Evolutionary conservation across 2,888 invertebrate species (phyloP).

Genomic region (Stenodema calcarata): DNA sequence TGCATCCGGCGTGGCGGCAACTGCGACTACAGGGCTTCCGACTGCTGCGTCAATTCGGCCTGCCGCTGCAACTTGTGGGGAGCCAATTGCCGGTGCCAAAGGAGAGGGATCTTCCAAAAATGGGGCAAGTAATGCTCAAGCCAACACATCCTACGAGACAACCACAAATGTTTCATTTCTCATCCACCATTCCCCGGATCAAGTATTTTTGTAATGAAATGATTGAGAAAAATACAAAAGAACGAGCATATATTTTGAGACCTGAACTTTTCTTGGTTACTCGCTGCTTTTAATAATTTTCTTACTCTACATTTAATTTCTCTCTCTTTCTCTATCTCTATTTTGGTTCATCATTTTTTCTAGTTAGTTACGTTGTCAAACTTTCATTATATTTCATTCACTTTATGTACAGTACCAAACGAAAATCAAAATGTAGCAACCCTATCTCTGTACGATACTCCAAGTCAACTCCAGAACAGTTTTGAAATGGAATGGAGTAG

Average conservation of each 20-base stretch:
- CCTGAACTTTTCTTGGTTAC: background rate
- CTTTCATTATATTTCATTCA: background rate
- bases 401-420: background rate
- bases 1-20: conserved; percentile 82
- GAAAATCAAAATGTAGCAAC: background rate
- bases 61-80: conserved; percentile 91
- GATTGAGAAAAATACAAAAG: conserved; percentile 8
- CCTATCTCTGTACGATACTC: background rate
- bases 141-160: conserved; percentile 22
- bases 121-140: conserved; percentile 62
- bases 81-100: conserved; percentile 85
- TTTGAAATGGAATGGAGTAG: background rate
- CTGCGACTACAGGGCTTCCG: conserved; percentile 83
- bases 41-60: conserved; percentile 85
- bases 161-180: conserved; percentile 12
- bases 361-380: background rate
- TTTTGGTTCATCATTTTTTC: background rate
- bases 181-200: conserved; percentile 28
- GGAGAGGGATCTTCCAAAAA: conserved; percentile 87
- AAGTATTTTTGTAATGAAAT: conserved; percentile 45
- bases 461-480: background rate
- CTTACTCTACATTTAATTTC: background rate
- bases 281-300: background rate
- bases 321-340: background rate
- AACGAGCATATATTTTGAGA: conserved; percentile 43